Base-by-base conservation (phyloP, 2,888 invertebrate genomes). In the Iselma pallidipennis region DNA sequence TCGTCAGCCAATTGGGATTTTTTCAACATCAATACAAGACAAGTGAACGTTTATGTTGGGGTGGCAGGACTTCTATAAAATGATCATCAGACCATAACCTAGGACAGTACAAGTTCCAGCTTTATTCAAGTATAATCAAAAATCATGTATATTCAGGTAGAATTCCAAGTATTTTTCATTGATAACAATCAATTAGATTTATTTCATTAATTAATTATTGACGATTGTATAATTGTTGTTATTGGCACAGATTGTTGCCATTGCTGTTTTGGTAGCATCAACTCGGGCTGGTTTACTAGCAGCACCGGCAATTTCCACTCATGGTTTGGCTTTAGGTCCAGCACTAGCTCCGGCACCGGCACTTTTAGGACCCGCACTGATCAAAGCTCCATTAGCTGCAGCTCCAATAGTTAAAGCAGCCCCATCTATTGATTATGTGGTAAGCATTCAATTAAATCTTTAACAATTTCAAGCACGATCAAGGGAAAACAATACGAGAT, bases 231-330 rank as follows among this genome's bases (percentile, higher is more conserved):
- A n/a, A 52, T 56, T 53, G 31, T 62, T 70, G 74, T 16, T 62
- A n/a, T n/a, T n/a, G n/a, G n/a, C n/a, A n/a, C n/a, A 77, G 83
- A 69, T 81, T 60, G 59, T 82, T 63, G 72, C 81, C 56, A 59
- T 83, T 37, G 68, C 78, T 71, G 77, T 78, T 55, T 66, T 81
- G 61, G 81, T 67, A 73, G 82, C 69, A 66, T 80, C 85, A 49
- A 80, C 83, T 21, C 83, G 63, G 54, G 86, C 84, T 71, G 86
- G 86, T 0, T 73, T 87, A 66, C 81, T 78, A 78, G 82, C 78
- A 31, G 66, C 52, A 48, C 58, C 68, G 3, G 69, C 80, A 53
- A 29, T 56, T 12, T 59, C 66, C 10, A 26, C 58, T 4, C 53
- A 60, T 33, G 63, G 63, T 25, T 12, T 58, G 7, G 53, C 63